Evolutionary conservation across 2,888 invertebrate species (phyloP).

Genomic region (Polymixis flavicincta): DNA sequence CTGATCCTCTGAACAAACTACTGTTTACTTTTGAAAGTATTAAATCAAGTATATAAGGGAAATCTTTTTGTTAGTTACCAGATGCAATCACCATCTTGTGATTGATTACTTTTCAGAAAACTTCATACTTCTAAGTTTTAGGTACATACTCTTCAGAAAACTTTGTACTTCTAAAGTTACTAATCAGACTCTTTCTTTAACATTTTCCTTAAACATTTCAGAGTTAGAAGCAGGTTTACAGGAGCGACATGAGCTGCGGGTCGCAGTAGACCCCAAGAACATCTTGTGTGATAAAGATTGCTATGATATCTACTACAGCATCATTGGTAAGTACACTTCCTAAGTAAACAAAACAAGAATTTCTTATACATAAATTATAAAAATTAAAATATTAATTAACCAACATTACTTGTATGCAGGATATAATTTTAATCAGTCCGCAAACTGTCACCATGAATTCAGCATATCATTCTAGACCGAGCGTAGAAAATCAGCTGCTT

Average conservation of each 20-base stretch:
- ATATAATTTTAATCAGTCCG: too few relatives aligned
- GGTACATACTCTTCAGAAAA: neutral
- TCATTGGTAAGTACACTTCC: constrained; percentile 79
- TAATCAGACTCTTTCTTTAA: neutral
- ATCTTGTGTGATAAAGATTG: constrained; percentile 81
- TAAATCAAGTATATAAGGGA: neutral
- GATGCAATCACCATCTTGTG: neutral
- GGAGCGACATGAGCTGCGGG: constrained; percentile 77
- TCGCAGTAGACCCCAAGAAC: constrained; percentile 87
- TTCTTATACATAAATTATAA: too few relatives aligned
- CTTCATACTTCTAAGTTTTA: neutral
- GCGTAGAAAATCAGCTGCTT: too few relatives aligned
- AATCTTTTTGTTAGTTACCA: neutral
- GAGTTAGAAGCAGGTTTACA: constrained; percentile 81
- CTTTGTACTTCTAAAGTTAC: neutral
- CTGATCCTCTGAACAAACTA: neutral
- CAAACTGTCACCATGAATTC: too few relatives aligned
- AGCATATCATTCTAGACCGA: too few relatives aligned
- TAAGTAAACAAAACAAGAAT: neutral
- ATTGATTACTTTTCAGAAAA: neutral
- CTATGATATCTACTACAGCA: constrained; percentile 84
- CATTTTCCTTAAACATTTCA: constrained; percentile 60
- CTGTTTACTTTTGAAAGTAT: too few relatives aligned
- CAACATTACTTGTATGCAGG: too few relatives aligned
- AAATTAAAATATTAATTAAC: too few relatives aligned